Percentiles rank a stretch among this genome's conserved stretches.
Conservation (phyloP, 2,888 invertebrate species). For the Pteria penguin region DNA sequence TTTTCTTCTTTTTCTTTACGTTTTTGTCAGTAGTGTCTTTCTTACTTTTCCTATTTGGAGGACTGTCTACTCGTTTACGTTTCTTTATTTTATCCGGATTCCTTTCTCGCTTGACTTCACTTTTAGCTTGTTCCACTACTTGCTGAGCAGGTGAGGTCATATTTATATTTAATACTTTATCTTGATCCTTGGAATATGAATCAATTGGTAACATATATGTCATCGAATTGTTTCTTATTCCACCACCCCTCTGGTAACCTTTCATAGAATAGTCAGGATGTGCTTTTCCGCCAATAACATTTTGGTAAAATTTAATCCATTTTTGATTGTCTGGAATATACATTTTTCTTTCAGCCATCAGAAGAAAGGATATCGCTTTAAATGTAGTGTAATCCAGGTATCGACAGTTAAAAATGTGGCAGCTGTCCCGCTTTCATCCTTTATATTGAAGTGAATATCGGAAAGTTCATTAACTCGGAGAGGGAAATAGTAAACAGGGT, state of each 20-base stretch:
- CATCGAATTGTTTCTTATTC: background rate
- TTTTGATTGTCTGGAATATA: constrained; percentile 17
- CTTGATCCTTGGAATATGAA: background rate
- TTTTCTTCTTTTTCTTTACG: background rate
- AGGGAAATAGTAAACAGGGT: constrained; percentile 6
- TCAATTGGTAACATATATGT: constrained; percentile 7
- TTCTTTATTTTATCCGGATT: background rate
- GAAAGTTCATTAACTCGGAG: constrained; percentile 1
- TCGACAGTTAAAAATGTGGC: constrained; percentile 17
- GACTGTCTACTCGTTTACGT: background rate
- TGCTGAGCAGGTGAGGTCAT: constrained; percentile 13
- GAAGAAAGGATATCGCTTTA: constrained; percentile 29
- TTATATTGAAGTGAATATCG: constrained; percentile 24
- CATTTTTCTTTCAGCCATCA: background rate
- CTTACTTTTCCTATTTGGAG: background rate
- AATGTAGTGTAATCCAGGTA: constrained; percentile 22
- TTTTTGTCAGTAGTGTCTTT: background rate
- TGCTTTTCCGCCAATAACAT: background rate
- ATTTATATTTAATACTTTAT: constrained; percentile 1
- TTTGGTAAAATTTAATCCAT: constrained; percentile 18
- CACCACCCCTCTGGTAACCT: constrained; percentile 13
- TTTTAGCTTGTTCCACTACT: constrained; percentile 11
- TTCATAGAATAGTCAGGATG: background rate
- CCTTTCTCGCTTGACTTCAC: constrained; percentile 12
- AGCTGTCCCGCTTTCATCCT: background rate